Conservation (phyloP, 2,888 invertebrate species). For the Sesamia inferens region DNA sequence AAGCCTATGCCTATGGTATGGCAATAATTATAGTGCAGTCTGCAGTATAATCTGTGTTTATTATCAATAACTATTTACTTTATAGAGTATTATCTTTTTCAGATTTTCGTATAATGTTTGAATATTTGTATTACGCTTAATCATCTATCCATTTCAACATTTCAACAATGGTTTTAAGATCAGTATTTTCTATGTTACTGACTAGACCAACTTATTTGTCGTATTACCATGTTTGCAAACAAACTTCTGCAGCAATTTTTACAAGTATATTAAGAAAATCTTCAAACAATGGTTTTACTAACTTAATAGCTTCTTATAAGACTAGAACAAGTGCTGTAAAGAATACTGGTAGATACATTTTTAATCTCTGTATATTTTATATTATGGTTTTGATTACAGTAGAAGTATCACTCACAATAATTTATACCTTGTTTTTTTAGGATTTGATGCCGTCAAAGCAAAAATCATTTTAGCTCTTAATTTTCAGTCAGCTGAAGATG, state of each 20-base stretch:
- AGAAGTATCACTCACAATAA: background rate
- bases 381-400: background rate
- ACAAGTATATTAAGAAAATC: conserved; percentile 13
- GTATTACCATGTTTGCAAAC: conserved; percentile 17
- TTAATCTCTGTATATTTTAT: background rate
- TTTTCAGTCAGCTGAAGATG: conserved; percentile 85
- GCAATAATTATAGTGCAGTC: too few species aligned
- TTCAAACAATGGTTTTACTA: conserved; percentile 3
- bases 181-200: conserved; percentile 30
- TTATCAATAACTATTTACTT: too few species aligned
- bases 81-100: background rate
- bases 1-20: too few species aligned
- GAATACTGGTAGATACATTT: conserved; percentile 39
- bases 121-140: background rate
- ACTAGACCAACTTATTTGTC: conserved; percentile 12
- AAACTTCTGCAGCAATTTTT: background rate
- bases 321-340: conserved; percentile 29
- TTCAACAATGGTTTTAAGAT: conserved; percentile 49
- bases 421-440: conserved; percentile 62
- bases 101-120: background rate
- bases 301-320: conserved; percentile 17
- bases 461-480: conserved; percentile 81
- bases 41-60: too few species aligned
- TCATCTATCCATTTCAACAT: background rate
- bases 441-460: conserved; percentile 74